phyloP scores from a whole-genome alignment of 2,888 invertebrate species.

The Stegophylla sp. region DNA sequence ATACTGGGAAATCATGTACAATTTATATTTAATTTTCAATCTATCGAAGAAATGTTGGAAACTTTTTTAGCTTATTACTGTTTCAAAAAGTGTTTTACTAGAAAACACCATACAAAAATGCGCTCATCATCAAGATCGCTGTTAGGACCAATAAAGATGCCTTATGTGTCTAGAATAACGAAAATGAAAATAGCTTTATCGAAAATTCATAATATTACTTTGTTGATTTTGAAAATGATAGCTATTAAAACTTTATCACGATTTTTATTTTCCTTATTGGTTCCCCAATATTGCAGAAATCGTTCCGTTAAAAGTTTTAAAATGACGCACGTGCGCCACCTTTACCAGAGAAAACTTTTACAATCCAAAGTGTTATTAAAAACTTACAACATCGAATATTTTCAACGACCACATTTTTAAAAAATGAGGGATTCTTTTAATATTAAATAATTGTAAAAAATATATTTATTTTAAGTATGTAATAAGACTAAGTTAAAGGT shows the following conservation, averaged over 20 bases:
- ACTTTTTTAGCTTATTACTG: not conserved
- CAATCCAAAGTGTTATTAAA: not conserved
- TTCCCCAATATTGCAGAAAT: not conserved
- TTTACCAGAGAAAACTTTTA: conserved; percentile 20
- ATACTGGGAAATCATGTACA: no score
- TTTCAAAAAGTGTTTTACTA: not conserved
- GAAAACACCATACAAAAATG: not conserved
- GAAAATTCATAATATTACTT: not conserved
- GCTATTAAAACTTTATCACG: not conserved
- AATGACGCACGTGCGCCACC: not conserved
- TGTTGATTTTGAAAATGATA: not conserved
- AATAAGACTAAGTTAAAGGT: not conserved
- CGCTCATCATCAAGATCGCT: no score
- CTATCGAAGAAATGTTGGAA: not conserved
- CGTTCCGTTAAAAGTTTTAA: conserved; percentile 11
- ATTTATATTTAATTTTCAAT: not conserved
- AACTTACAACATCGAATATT: not conserved
- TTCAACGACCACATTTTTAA: not conserved
- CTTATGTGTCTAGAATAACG: not conserved
- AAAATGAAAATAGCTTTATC: not conserved
- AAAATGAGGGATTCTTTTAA: not conserved
- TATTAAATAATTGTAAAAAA: not conserved
- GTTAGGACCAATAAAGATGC: no score
- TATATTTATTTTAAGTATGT: not conserved
- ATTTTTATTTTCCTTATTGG: not conserved